phyloP scores from a whole-genome alignment of 1,140 invertebrate genomes.

The Meloidogyne chitwoodi region DNA sequence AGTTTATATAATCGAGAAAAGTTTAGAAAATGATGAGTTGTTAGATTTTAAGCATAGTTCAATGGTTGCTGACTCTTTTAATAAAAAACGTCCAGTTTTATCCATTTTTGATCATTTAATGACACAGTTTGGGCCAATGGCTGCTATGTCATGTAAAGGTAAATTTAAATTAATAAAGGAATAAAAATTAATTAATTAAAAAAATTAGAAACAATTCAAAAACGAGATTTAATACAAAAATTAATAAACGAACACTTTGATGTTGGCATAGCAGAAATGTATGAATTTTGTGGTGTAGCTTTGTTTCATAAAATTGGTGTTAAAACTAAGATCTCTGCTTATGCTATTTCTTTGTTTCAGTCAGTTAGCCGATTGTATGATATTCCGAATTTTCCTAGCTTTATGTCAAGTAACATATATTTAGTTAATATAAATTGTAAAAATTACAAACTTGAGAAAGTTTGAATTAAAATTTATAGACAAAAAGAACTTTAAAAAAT shows the following conservation, averaged over 20 bases:
- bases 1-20: background rate
- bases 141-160: background rate
- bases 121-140: background rate
- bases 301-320: conserved; percentile 24
- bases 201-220: background rate
- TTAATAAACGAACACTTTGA: conserved; percentile 22
- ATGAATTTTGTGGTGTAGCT: conserved; percentile 12
- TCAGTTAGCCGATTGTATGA: background rate
- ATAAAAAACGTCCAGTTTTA: background rate
- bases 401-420: conserved; percentile 3
- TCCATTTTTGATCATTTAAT: background rate
- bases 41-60: background rate
- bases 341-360: conserved; percentile 7
- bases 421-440: background rate
- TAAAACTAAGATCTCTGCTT: conserved; percentile 2
- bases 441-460: too few relatives aligned
- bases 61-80: background rate
- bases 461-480: too few relatives aligned
- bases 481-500: too few relatives aligned
- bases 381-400: conserved; percentile 12
- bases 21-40: background rate
- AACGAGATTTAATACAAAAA: background rate
- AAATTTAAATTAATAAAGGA: background rate
- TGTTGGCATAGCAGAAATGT: conserved; percentile 25
- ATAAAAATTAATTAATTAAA: background rate